Base-by-base conservation (phyloP, 2,797 vertebrate species). In the Epinephelus coioides region DNA sequence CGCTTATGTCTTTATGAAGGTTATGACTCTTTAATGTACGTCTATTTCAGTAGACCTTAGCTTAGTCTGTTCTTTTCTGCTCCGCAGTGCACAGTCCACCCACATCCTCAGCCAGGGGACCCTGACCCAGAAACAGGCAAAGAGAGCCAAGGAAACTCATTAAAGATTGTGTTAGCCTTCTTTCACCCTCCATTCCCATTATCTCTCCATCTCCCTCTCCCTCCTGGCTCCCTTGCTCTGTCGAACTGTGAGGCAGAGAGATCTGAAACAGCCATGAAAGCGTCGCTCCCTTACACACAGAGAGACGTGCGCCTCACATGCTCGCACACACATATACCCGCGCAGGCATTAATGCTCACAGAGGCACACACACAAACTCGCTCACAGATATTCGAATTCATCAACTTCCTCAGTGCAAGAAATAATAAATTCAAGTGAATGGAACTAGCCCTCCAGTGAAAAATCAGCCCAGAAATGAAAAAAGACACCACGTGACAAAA, bases 121-220 rank as follows among this genome's bases (percentile, higher is more conserved):
- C 88, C 87, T 95, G 94, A 95, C 94, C 93, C 93, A 95, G 92
- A 95, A 94, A 92, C 85, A 76, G 80, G 84, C 88, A 90, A 85
- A 82, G 77, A 86, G 78, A 91, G 85, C 84, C 79, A 85, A 87
- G 89, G 89, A 95, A 94, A 93, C 92, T 94, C 89, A 93, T 94
- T 93, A 92, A 92, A 93, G 88, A 89, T 80, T 81, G 86, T 81
- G 79, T 89, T 91, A 90, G 90, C 88, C 88, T 87, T 89, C 87
- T 85, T 86, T 92, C 89, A 90, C 88, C 90, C 90, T 88, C 64
- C 76, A 86, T 87, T 92, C 88, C 88, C 83, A 89, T 93, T 94
- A 93, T 95, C 92, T 91, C 86, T 90, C 90, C 82, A 88, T 92
- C 89, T 86, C 86, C 73, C 78, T 61, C 81, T 86, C 86, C 78